These are phyloP conservation scores for Thalassaphorura encarpata DNA, from an alignment of 1,140 invertebrate species.

Conservation along the genomic window DNA sequence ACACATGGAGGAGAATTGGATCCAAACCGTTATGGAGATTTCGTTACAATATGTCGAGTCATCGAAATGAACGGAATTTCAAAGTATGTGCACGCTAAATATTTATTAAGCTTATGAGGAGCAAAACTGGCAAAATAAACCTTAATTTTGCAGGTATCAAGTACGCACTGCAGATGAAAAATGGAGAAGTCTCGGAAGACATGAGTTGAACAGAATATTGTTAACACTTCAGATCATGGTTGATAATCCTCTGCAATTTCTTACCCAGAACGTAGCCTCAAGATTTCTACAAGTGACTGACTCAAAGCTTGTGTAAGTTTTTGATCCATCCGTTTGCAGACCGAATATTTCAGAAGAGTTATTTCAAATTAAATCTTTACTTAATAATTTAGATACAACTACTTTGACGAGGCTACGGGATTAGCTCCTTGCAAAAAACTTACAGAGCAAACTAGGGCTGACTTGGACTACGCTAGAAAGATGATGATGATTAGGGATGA, in stretches of 20 bases:
- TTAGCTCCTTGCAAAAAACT: not conserved
- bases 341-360: too few species aligned
- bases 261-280: slow-evolving; percentile 81
- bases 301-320: not conserved
- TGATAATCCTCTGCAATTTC: slow-evolving; percentile 78
- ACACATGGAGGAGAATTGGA: slow-evolving; percentile 58
- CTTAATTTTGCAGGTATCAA: slow-evolving; percentile 1
- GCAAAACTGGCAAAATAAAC: not conserved
- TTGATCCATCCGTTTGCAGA: too few species aligned
- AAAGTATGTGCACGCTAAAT: not conserved
- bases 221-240: slow-evolving; percentile 73
- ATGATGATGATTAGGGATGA: not conserved
- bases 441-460: not conserved
- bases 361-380: not conserved
- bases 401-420: not conserved
- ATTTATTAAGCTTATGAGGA: not conserved
- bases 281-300: slow-evolving; percentile 68
- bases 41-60: slow-evolving; percentile 60
- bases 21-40: slow-evolving; percentile 64
- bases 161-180: not conserved
- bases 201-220: slow-evolving; percentile 49
- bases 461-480: not conserved
- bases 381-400: not conserved
- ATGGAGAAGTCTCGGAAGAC: slow-evolving; percentile 36
- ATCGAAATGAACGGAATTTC: slow-evolving; percentile 51